A percentile compares a stretch with the other conserved stretches of the same genome.
Evolutionary conservation across 2,888 invertebrate genomes (phyloP).

Genomic region (Dicyrtomina minuta): DNA sequence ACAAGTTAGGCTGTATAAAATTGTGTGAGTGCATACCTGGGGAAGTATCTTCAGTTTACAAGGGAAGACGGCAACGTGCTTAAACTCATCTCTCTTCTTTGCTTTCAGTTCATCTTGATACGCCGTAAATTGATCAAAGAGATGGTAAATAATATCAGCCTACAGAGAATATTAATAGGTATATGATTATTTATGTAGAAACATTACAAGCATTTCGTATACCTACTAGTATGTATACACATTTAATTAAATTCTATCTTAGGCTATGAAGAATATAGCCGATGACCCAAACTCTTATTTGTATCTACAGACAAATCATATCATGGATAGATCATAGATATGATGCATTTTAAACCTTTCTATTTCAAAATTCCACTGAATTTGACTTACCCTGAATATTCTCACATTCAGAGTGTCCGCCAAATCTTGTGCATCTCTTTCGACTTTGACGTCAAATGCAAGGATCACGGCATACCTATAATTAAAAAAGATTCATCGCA

Average conservation of each 20-base stretch:
- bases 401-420: conserved; percentile 91
- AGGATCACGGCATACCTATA: conserved; percentile 89
- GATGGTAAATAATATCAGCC: conserved; percentile 99
- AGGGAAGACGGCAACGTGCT: conserved; percentile 96
- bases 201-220: too few relatives aligned
- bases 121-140: conserved; percentile 95
- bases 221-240: conserved; percentile 19
- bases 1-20: neutral
- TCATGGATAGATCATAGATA: too few relatives aligned
- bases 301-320: too few relatives aligned
- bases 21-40: conserved; percentile 61
- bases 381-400: conserved; percentile 70
- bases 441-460: conserved; percentile 99
- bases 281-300: too few relatives aligned
- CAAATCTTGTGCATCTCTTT: conserved; percentile 95
- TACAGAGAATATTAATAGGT: conserved; percentile 59
- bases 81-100: conserved; percentile 91
- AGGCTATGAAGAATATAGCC: too few relatives aligned
- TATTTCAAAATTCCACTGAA: too few relatives aligned
- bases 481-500: conserved; percentile 5
- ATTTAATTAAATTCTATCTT: neutral
- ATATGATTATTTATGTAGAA: conserved; percentile 15
- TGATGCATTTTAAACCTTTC: too few relatives aligned
- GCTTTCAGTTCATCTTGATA: conserved; percentile 87
- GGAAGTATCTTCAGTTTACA: conserved; percentile 81